Percentiles rank a stretch among this genome's conserved stretches.
These are phyloP conservation scores for Xiphophorus maculatus DNA, from an alignment of 2,113 vertebrate genomes.

Conservation along the genomic window DNA sequence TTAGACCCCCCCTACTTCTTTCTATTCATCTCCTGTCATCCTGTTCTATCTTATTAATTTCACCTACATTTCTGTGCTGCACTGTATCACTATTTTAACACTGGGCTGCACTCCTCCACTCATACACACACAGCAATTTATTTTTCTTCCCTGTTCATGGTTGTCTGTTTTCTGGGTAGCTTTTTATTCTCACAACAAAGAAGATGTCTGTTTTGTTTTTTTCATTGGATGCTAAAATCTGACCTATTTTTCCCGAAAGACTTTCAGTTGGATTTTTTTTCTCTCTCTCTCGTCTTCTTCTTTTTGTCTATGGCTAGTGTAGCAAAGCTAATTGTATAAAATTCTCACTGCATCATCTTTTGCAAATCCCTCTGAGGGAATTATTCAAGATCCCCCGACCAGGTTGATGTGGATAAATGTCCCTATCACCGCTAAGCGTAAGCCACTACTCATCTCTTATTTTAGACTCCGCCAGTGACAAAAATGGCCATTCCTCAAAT, in stretches of 20 bases:
- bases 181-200: conserved; percentile 48
- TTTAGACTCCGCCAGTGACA: conserved; percentile 11
- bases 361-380: conserved; percentile 42
- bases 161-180: conserved; percentile 20
- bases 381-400: conserved; percentile 45
- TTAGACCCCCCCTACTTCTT: conserved; percentile 20
- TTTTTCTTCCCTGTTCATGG: conserved; percentile 7
- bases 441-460: conserved; percentile 16
- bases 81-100: conserved; percentile 25
- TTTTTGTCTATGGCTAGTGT: conserved; percentile 20
- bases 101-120: background rate
- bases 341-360: conserved; percentile 41
- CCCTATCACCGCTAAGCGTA: conserved; percentile 36
- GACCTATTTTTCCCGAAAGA: conserved; percentile 59
- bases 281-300: too few species aligned
- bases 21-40: conserved; percentile 40
- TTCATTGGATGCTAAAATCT: conserved; percentile 52
- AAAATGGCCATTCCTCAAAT: conserved; percentile 29
- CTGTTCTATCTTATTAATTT: conserved; percentile 39
- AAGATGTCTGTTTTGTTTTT: conserved; percentile 57
- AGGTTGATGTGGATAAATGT: conserved; percentile 57
- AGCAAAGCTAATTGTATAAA: conserved; percentile 50
- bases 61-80: conserved; percentile 36
- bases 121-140: conserved; percentile 8
- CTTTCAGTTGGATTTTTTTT: conserved; percentile 23